These are phyloP conservation scores for Trematomus bernacchii DNA, from an alignment of 2,797 vertebrate genomes.

Conservation along the genomic window DNA sequence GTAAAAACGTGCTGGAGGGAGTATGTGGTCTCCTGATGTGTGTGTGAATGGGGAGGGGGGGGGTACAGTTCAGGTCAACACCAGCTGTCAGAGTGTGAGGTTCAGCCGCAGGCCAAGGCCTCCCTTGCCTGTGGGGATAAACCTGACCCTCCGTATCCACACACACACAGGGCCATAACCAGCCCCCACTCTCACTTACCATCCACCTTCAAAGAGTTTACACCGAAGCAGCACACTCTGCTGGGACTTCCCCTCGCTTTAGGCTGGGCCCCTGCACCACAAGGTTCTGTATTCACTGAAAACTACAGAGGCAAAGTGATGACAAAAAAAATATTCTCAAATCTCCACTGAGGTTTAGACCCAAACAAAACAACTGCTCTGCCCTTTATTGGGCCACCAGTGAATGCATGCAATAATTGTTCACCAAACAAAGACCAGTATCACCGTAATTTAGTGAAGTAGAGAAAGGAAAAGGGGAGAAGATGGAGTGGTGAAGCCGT, in stretches of 20 bases:
- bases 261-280: slow-evolving; percentile 48
- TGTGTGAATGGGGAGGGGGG: slow-evolving; percentile 34
- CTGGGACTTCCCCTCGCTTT: slow-evolving; percentile 63
- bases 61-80: slow-evolving; percentile 82
- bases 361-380: slow-evolving; percentile 1
- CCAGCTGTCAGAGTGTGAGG: slow-evolving; percentile 84
- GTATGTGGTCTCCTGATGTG: slow-evolving; percentile 45
- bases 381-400: not conserved
- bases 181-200: slow-evolving; percentile 48
- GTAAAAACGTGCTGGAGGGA: slow-evolving; percentile 31
- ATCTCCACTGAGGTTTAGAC: slow-evolving; percentile 25
- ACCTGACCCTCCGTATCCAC: slow-evolving; percentile 66
- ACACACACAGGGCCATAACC: slow-evolving; percentile 47
- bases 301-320: slow-evolving; percentile 45
- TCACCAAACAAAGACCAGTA: slow-evolving; percentile 10
- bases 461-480: slow-evolving; percentile 13
- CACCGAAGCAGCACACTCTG: slow-evolving; percentile 46
- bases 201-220: slow-evolving; percentile 66
- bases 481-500: slow-evolving; percentile 22
- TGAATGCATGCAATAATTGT: not conserved
- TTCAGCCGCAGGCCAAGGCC: slow-evolving; percentile 83
- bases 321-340: slow-evolving; percentile 25
- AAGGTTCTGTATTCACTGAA: slow-evolving; percentile 30
- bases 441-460: slow-evolving; percentile 25
- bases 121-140: slow-evolving; percentile 75